phyloP scores from a whole-genome alignment of 1,140 invertebrate genomes.

The Heliconius hermathena region DNA sequence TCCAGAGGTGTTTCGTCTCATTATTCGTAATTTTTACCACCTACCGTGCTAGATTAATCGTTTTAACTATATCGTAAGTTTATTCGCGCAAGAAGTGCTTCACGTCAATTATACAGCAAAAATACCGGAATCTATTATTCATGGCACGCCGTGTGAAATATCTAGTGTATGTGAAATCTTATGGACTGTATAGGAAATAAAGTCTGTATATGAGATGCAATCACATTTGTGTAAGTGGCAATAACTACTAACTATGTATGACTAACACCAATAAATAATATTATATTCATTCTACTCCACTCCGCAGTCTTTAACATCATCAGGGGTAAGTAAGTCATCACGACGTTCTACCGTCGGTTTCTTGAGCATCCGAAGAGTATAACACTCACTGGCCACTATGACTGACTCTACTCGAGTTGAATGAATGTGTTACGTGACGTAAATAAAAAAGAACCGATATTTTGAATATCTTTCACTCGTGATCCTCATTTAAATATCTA shows the following conservation, averaged over 20 bases:
- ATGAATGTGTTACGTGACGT: too few species aligned
- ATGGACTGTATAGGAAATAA: conserved; percentile 25
- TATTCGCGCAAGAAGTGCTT: conserved; percentile 57
- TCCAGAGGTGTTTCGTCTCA: conserved; percentile 65
- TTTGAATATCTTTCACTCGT: too few species aligned
- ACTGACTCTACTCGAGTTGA: too few species aligned
- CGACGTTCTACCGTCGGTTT: too few species aligned
- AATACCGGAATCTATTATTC: conserved; percentile 65
- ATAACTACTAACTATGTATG: not conserved
- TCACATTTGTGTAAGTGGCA: not conserved
- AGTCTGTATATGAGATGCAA: conserved; percentile 9
- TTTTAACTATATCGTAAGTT: conserved; percentile 78
- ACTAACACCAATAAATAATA: too few species aligned
- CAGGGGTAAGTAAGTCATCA: too few species aligned
- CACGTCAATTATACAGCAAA: conserved; percentile 75
- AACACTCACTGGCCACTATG: too few species aligned
- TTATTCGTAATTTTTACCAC: conserved; percentile 77
- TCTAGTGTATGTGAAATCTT: conserved; percentile 21
- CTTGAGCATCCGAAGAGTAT: too few species aligned
- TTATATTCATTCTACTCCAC: too few species aligned
- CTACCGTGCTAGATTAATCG: conserved; percentile 78
- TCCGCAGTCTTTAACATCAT: too few species aligned
- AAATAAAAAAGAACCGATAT: too few species aligned
- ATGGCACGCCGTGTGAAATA: conserved; percentile 31
- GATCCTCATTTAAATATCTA: too few species aligned